Percentiles rank a stretch among this genome's conserved stretches.
phyloP scores from a whole-genome alignment of 2,113 vertebrate species.

The Dicaeum eximium region DNA sequence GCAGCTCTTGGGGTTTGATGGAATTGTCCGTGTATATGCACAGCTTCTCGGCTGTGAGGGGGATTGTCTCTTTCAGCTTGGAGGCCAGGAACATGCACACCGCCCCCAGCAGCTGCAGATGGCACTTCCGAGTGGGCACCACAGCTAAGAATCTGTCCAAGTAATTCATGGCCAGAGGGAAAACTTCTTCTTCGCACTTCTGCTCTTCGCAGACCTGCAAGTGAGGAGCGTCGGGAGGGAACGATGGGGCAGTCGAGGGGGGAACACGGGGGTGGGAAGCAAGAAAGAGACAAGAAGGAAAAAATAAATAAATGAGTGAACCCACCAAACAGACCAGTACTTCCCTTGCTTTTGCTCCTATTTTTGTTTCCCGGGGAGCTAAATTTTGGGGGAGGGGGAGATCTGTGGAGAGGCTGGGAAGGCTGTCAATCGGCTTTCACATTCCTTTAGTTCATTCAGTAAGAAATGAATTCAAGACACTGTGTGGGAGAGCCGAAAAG shows the following conservation, averaged over 20 bases:
- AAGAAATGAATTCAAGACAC: constrained; percentile 87
- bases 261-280: not conserved
- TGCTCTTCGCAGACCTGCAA: constrained; percentile 93
- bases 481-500: constrained; percentile 76
- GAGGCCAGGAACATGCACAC: constrained; percentile 98
- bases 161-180: constrained; percentile 97
- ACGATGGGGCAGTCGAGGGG: not conserved
- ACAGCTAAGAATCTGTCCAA: constrained; percentile 95
- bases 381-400: constrained; percentile 50
- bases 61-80: constrained; percentile 95
- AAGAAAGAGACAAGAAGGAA: not conserved
- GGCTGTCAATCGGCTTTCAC: constrained; percentile 70
- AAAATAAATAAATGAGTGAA: not conserved
- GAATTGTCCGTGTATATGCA: constrained; percentile 98
- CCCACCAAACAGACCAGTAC: not conserved
- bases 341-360: not conserved
- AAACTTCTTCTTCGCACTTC: constrained; percentile 97
- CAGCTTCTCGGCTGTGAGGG: constrained; percentile 93
- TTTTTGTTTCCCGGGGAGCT: constrained; percentile 35
- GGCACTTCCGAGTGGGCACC: constrained; percentile 90
- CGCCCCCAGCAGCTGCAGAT: constrained; percentile 92
- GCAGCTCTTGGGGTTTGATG: constrained; percentile 91
- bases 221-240: not conserved
- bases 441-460: constrained; percentile 77
- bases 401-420: constrained; percentile 46